Percentiles rank a stretch among this genome's conserved stretches.
Conservation (phyloP, 2,797 vertebrate genomes). For the Pogoniulus pusillus region DNA sequence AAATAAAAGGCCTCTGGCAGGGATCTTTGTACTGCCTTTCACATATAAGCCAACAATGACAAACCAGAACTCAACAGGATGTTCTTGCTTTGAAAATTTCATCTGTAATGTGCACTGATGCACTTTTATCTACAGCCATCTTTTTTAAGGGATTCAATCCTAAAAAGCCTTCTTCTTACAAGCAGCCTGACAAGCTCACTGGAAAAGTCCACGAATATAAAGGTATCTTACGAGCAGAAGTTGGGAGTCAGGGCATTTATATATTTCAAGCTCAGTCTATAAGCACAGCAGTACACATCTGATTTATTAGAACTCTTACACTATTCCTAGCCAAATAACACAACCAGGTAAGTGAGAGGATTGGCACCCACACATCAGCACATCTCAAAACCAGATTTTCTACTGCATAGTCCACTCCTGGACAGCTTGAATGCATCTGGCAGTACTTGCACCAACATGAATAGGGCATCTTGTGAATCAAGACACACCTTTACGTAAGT, state of each 20-base stretch:
- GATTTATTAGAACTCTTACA: neutral
- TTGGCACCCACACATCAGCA: neutral
- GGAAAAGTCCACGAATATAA: slow-evolving; percentile 16
- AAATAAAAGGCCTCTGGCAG: slow-evolving; percentile 6
- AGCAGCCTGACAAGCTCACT: neutral
- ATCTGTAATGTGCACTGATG: slow-evolving; percentile 1
- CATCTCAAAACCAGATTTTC: neutral
- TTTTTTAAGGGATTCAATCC: neutral
- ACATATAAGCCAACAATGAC: neutral
- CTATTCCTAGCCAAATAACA: neutral
- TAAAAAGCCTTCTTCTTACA: neutral
- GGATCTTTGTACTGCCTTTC: neutral
- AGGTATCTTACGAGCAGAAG: neutral
- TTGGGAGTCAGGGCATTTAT: neutral
- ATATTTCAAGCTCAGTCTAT: fast-evolving
- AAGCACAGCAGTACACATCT: neutral
- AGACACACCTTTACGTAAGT: neutral
- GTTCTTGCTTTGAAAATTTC: slow-evolving; percentile 1
- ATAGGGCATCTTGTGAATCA: fast-evolving
- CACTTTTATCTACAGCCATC: slow-evolving; percentile 4
- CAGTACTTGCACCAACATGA: fast-evolving
- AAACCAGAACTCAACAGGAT: neutral
- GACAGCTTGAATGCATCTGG: neutral
- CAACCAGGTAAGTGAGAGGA: neutral
- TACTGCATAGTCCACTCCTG: neutral